Base-by-base conservation (phyloP, 2,113 vertebrate genomes). In the Coregonus clupeaformis region DNA sequence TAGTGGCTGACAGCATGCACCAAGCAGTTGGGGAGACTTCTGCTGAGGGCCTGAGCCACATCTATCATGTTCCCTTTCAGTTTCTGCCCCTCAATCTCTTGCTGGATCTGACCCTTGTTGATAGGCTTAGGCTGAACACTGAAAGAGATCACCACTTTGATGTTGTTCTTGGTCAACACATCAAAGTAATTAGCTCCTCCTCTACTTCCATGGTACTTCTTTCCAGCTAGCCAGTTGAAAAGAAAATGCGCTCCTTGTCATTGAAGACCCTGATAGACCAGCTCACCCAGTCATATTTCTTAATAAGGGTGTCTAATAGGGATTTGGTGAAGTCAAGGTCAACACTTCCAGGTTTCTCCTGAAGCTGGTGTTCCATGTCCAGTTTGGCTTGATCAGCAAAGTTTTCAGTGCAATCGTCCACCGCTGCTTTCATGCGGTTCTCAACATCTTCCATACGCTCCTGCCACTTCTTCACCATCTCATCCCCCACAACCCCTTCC, bases 231-330 rank as follows among this genome's bases (percentile, higher is more conserved):
- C 93, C 92, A 94, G 85, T 92, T 93, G 86, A 90, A 93, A 94
- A 91, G 87, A 92, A 92, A 57, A 91, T 77, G 42, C 87, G 75
- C 77, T 91, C 93, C 32, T 74, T 59, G 14, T 92, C 77, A 25
- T 69, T 82, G 77, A 93, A 94, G 22, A 91, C 90, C 47, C 90
- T 76, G 49, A 94, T 80, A 47, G 93, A 93, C 93, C 93, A 94
- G 24, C 69, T 90, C n/a, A 94, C 90, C 93, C 93, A 94, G 83
- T 94, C 90, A 18, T 92, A 94, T 68, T 94, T 94, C 72, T 92
- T 93, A 0, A 36, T 64, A 1, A 94, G 89, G 0, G 77, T 22
- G 13, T 84, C 88, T 81, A 93, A 78, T 1, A 94, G 75, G 6
- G 82, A 36, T 74, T 89, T 88, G 52, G 82, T 77, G n/a, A 93